These are phyloP conservation scores for Enteromius trimaculatus DNA, from an alignment of 2,797 vertebrate species.

Conservation along the genomic window DNA sequence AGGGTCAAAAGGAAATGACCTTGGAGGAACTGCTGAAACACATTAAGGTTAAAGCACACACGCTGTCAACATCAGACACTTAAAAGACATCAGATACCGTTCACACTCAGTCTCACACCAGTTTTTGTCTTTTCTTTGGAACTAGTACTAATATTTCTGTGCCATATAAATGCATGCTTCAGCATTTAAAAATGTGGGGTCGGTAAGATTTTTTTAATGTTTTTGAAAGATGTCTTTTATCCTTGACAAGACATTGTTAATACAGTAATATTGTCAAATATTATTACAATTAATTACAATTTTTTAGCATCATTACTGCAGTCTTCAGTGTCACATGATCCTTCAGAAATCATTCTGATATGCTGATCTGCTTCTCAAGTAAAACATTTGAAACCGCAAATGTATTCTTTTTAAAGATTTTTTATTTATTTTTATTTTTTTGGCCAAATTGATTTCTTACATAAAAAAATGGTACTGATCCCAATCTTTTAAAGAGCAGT, in stretches of 20 bases:
- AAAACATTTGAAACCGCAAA: background rate
- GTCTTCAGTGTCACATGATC: background rate
- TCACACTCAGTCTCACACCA: slow-evolving; percentile 32
- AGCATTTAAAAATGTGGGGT: background rate
- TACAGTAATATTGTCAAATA: background rate
- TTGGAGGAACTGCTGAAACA: slow-evolving; percentile 81
- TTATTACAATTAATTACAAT: too few species aligned
- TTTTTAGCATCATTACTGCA: too few species aligned
- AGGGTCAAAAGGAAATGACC: slow-evolving; percentile 80
- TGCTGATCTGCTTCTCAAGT: background rate
- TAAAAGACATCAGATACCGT: slow-evolving; percentile 23
- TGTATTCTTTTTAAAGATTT: background rate
- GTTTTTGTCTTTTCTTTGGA: background rate
- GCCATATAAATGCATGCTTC: background rate
- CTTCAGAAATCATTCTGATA: background rate
- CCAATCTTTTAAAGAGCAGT: background rate
- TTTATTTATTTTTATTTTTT: background rate
- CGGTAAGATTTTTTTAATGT: background rate
- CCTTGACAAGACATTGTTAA: background rate
- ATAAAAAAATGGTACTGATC: background rate
- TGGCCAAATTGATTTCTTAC: background rate
- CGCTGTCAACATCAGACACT: slow-evolving; percentile 32
- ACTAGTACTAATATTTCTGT: background rate
- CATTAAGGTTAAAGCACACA: slow-evolving; percentile 79
- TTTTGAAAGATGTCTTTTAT: background rate